Percentiles rank a stretch among this genome's conserved stretches.
Conservation (phyloP, 1,140 invertebrate genomes). For the Drosophila dunni region DNA sequence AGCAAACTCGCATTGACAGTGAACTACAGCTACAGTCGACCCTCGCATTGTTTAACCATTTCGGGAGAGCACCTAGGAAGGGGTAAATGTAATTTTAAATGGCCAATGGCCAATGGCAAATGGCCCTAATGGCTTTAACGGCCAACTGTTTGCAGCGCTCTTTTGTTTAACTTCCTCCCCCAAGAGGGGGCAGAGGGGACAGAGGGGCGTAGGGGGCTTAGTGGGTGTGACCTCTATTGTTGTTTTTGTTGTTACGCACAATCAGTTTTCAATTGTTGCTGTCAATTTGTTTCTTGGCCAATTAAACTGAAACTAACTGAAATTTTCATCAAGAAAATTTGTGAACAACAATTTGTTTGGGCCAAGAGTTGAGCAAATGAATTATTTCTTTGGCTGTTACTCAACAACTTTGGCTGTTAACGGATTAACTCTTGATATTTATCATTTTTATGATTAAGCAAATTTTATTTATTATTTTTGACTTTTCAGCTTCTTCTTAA, state of each 20-base stretch:
- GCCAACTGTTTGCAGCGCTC: slow-evolving; percentile 23
- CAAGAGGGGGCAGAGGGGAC: background rate
- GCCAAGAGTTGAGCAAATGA: slow-evolving; percentile 1
- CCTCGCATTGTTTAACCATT: slow-evolving; percentile 30
- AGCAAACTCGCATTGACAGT: slow-evolving; percentile 29
- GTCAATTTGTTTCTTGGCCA: slow-evolving; percentile 27
- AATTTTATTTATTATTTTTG: background rate
- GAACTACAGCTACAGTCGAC: slow-evolving; percentile 18
- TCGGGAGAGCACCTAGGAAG: background rate
- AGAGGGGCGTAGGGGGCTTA: background rate
- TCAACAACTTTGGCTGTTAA: background rate
- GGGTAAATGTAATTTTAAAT: slow-evolving; percentile 49
- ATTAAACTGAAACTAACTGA: slow-evolving; percentile 32
- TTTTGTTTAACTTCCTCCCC: slow-evolving; percentile 16
- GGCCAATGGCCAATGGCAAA: background rate
- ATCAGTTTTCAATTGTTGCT: slow-evolving; percentile 51
- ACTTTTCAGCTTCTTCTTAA: background rate
- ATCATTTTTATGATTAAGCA: slow-evolving; percentile 12
- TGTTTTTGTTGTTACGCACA: slow-evolving; percentile 38
- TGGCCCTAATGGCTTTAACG: slow-evolving; percentile 26
- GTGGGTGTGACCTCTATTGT: slow-evolving; percentile 25
- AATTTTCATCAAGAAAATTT: slow-evolving; percentile 11
- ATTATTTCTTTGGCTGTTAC: background rate
- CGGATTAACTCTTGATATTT: slow-evolving; percentile 16
- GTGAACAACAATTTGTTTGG: slow-evolving; percentile 6